Conservation (phyloP, 1,140 invertebrate genomes). For the silkworm (Bombyx mori) region DNA sequence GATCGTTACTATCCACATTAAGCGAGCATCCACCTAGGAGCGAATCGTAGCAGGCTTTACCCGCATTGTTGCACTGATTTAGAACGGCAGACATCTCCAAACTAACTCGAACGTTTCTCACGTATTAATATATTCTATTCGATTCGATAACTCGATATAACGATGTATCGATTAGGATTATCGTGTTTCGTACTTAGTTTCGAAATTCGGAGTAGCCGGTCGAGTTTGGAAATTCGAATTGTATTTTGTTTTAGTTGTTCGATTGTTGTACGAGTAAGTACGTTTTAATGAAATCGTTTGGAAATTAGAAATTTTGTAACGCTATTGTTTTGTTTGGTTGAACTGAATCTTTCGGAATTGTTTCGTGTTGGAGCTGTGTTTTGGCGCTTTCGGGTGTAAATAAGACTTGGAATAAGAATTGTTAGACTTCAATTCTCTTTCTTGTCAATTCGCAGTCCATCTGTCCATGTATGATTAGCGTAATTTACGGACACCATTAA, state of each 20-base stretch:
- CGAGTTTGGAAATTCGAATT: constrained; percentile 1
- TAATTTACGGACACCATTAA: no score
- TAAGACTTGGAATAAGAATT: no score
- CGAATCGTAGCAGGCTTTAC: constrained; percentile 51
- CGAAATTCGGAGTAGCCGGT: not conserved
- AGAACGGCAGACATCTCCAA: constrained; percentile 68
- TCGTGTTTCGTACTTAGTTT: constrained; percentile 9
- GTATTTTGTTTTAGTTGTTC: not conserved
- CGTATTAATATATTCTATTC: constrained; percentile 69
- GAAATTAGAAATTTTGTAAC: not conserved
- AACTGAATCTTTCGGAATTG: not conserved
- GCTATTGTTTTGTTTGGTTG: not conserved
- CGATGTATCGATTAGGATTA: constrained; percentile 27
- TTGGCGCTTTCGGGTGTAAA: no score
- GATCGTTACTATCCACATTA: constrained; percentile 23
- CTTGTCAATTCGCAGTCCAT: no score
- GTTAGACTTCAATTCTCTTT: no score
- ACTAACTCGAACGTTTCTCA: constrained; percentile 60
- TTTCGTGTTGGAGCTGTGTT: not conserved
- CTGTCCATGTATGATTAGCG: no score
- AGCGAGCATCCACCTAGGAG: constrained; percentile 33
- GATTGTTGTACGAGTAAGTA: no score
- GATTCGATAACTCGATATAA: constrained; percentile 63
- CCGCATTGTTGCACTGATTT: constrained; percentile 67
- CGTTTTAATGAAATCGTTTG: no score